Percentiles rank a stretch among this genome's conserved stretches.
Evolutionary conservation across 2,113 vertebrate genomes (phyloP).

Genomic region (Bucco capensis): DNA sequence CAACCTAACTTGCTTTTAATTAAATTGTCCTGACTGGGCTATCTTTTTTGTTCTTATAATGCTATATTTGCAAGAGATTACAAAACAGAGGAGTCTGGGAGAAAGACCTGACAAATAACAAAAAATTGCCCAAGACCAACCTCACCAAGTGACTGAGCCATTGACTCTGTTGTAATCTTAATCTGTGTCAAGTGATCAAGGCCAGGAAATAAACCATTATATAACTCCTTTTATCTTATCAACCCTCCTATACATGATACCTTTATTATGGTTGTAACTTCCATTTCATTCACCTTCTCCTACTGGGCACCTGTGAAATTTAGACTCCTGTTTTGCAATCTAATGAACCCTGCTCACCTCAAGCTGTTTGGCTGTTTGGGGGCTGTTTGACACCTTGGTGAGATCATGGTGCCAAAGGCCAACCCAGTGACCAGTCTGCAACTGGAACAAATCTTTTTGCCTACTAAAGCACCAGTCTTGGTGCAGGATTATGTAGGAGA

Average conservation of each 20-base stretch:
- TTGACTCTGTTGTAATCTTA: not conserved
- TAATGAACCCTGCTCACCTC: not conserved
- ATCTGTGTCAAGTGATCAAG: not conserved
- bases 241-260: not conserved
- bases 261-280: conserved; percentile 13
- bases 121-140: not conserved
- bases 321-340: not conserved
- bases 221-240: conserved; percentile 40
- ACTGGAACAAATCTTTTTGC: not conserved
- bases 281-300: not conserved
- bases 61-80: not conserved
- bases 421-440: not conserved
- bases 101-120: not conserved
- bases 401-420: rapidly evolving
- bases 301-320: not conserved
- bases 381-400: not conserved
- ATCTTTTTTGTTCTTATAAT: not conserved
- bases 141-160: not conserved
- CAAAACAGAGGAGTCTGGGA: not conserved
- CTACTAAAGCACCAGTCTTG: rapidly evolving
- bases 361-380: no score
- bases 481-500: not conserved
- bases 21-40: not conserved
- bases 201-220: not conserved
- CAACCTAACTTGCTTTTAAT: not conserved